Base-by-base conservation (phyloP, 1,140 invertebrate genomes). In the Saccostrea glomerata region DNA sequence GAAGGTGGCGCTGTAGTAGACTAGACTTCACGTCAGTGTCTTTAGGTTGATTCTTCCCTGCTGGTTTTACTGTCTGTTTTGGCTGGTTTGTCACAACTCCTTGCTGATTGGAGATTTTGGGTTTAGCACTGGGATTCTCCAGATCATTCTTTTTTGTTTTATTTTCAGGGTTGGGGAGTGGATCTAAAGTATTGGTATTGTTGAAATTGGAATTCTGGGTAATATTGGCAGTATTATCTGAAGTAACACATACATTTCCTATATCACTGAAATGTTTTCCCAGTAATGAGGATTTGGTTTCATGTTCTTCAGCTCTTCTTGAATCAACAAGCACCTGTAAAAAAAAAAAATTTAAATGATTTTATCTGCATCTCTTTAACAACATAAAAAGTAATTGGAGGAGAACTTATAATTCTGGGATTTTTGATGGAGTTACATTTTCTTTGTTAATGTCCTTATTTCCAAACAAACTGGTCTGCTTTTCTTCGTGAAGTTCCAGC, bases 1-100 rank as follows among this genome's bases (percentile, higher is more conserved):
- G 63, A 0, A 91, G 66, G 60, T 91, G 90, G 2, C 77, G 60
- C 13, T 88, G 55, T 54, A 91, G 63, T 20, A 91, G 58, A n/a
- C 66, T 82, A 13, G 86, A 66, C 30, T 88, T 40, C 6, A 30
- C 55, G 1, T 54, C 20, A 20, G 36, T 25, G 25, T 77, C 70
- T 30, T 15, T 17, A 13, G 12, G 7, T 13, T 2, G 70, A 30
- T 36, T 77, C 15, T 20, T 66, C 23, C 23, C 60, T 20, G 15
- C 60, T 9, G 23, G 60, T 66, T 20, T 66, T 20, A 7, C 60
- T 66, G 70, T 77, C 25, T 73, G 70, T 30, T 23, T 4, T 9
- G 30, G 23, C 13, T 36, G 7, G 23, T 77, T 36, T 77, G 25
- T 77, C 70, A 25, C 23, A 73, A 15, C 1, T 73, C 25, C 25